A percentile compares a stretch with the other conserved stretches of the same genome.
These are phyloP conservation scores for Presbytis comata DNA, from an alignment of 2,797 vertebrate genomes.

Conservation along the genomic window DNA sequence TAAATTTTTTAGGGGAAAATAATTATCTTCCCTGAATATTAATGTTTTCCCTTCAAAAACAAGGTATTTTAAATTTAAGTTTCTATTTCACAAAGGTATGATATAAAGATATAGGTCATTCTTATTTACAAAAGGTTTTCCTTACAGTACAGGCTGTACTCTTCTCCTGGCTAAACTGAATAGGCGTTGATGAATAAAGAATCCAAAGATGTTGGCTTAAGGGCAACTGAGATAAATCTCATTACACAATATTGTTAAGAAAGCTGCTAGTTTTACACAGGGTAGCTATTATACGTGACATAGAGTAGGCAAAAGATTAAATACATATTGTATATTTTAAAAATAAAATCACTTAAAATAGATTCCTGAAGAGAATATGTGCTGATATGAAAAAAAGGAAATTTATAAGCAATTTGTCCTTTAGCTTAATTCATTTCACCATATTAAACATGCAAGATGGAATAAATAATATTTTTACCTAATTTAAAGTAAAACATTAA, in stretches of 20 bases:
- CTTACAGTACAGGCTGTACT: background rate
- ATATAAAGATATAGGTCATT: background rate
- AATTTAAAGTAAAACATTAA: slow-evolving; percentile 53
- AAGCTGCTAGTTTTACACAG: slow-evolving; percentile 54
- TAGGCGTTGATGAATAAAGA: slow-evolving; percentile 72
- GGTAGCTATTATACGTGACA: slow-evolving; percentile 51
- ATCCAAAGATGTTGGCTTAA: slow-evolving; percentile 42
- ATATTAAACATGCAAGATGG: slow-evolving; percentile 36
- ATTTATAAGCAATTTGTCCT: slow-evolving; percentile 14
- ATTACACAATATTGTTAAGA: slow-evolving; percentile 73
- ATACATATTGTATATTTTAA: slow-evolving; percentile 68
- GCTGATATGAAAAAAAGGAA: background rate
- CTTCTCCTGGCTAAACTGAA: slow-evolving; percentile 18
- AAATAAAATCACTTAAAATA: slow-evolving; percentile 65
- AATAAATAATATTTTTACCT: slow-evolving; percentile 63
- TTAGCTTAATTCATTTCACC: slow-evolving; percentile 52
- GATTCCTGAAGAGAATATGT: slow-evolving; percentile 48
- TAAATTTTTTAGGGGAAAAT: background rate
- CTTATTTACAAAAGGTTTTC: slow-evolving; percentile 27
- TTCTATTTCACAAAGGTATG: slow-evolving; percentile 29
- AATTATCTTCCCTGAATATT: background rate
- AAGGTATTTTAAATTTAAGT: background rate
- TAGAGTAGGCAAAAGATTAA: slow-evolving; percentile 71
- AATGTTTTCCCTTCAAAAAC: background rate
- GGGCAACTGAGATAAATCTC: slow-evolving; percentile 66